Base-by-base conservation (phyloP, 2,113 vertebrate species). In the Cololabis saira region DNA sequence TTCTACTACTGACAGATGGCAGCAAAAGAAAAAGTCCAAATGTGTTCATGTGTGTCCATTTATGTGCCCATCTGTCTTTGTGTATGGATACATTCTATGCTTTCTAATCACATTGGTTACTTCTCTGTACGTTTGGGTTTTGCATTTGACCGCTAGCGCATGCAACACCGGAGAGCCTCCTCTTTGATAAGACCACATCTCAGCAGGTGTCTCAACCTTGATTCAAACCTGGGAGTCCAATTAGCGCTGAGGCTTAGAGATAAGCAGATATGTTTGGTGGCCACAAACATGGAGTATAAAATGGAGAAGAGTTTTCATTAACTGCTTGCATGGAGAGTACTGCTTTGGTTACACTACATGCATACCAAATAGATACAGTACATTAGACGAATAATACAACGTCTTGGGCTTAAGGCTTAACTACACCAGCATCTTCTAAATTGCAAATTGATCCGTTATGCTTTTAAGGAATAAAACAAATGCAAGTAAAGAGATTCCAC, bases 1-100 rank as follows among this genome's bases (percentile, higher is more conserved):
- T 70, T 42, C 41, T 16, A 16, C 48, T n/a, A 61, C 41, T 67
- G 51, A 80, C 79, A 86, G 83, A 84, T 82, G 81, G 79, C 76
- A 69, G 62, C 68, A 54, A 42, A 56, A 81, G 56, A 27, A 61
- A 69, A 69, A 57, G 27, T 51, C 18, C 12, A 12, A 66, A 18
- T 27, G 17, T 72, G 21, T 64, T 19, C 12, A 13, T 33, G 12
- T 17, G 40, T 13, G 13, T 24, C 14, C 52, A 18, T 69, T 16
- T 43, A 47, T 67, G 42, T 53, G 12, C n/a, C 43, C 41, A n/a
- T 48, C 15, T 48, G 45, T 61, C 13, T 62, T 7, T 49, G 2
- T 68, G 18, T 40, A 24, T 56, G 37, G 7, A 14, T 18, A 49
- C 3, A 15, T 24, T 72, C 40, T 7, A 11, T 37, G 33, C 33